Conservation (phyloP, 2,797 vertebrate species). For the Heliangelus exortis region DNA sequence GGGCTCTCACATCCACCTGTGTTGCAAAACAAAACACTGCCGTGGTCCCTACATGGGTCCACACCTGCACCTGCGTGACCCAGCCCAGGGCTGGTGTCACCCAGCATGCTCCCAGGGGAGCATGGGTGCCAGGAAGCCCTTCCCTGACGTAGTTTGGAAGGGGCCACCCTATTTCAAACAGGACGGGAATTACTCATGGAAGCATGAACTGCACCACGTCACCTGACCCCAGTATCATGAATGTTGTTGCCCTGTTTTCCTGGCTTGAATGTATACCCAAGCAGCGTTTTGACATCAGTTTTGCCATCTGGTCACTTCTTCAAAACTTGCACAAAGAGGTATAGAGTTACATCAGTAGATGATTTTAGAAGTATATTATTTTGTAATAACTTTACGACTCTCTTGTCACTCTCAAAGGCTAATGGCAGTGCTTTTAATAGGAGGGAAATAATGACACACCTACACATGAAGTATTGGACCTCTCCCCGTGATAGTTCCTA, state of each 20-base stretch:
- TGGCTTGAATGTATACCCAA: background rate
- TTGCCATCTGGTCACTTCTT: background rate
- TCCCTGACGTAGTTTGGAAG: background rate
- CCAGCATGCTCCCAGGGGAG: background rate
- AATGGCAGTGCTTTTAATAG: background rate
- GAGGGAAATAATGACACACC: background rate
- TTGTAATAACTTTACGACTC: background rate
- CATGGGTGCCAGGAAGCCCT: rapidly evolving
- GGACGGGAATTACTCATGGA: background rate
- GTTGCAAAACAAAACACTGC: background rate
- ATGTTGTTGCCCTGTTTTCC: background rate
- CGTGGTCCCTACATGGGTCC: background rate
- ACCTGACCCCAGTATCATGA: background rate
- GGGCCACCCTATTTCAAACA: background rate
- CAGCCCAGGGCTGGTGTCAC: background rate
- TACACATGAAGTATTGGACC: background rate
- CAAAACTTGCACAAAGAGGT: background rate
- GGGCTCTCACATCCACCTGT: background rate
- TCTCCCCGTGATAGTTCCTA: background rate
- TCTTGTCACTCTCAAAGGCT: background rate
- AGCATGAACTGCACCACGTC: background rate
- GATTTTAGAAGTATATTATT: background rate
- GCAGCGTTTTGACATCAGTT: background rate
- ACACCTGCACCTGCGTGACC: background rate
- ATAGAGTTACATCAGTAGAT: background rate